Conservation (phyloP, 2,888 invertebrate species). For the Hyposoter dolosus region DNA sequence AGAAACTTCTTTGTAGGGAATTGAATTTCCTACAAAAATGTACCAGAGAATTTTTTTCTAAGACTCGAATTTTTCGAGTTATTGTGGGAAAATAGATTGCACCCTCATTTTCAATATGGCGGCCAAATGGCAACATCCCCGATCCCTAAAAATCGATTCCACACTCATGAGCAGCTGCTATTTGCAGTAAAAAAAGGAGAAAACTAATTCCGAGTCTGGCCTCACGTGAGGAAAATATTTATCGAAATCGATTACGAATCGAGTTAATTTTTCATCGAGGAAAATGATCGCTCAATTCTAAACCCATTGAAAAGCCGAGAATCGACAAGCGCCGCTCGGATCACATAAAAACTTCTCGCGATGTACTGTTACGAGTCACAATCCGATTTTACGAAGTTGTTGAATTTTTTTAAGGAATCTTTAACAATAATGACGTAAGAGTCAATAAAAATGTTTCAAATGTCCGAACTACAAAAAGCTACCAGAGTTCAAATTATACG, state of each 20-base stretch:
- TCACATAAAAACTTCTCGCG: neutral
- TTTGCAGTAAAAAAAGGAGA: no score
- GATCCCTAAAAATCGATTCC: no score
- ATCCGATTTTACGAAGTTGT: neutral
- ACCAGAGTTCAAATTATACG: neutral
- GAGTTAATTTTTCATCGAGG: neutral
- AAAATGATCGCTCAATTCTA: neutral
- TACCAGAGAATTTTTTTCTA: neutral
- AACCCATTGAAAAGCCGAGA: neutral
- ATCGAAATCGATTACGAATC: neutral
- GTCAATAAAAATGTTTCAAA: neutral
- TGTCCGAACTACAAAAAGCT: neutral
- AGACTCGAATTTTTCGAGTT: neutral
- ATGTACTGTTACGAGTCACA: neutral
- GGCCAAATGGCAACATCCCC: neutral
- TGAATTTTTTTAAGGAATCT: neutral
- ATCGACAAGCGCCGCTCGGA: neutral
- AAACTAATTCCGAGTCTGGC: no score
- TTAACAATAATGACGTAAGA: neutral
- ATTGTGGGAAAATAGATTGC: neutral
- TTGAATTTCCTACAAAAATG: no score
- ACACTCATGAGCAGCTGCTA: no score
- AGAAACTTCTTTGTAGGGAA: no score
- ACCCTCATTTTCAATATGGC: neutral
- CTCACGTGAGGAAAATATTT: no score